Base-by-base conservation (phyloP, 64 coral and sea anemone species). In the Montipora foliosa region DNA sequence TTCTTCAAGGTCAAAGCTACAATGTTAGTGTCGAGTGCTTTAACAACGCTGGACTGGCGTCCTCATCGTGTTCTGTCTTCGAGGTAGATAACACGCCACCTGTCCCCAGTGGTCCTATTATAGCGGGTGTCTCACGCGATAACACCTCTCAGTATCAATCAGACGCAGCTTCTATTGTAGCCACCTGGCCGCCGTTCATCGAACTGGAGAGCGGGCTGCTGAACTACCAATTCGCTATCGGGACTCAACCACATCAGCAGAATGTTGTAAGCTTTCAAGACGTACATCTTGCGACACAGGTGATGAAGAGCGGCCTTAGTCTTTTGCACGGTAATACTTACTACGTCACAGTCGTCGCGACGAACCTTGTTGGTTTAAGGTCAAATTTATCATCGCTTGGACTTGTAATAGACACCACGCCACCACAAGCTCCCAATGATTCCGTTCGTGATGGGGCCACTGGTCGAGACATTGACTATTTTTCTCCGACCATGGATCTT, bases 351-450 rank as follows among this genome's bases (percentile, higher is more conserved):
- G 78, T 96, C 11, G 68, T 80, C 22, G 95, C 71, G 79, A 93
- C 24, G 19, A 96, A 96, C 59, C 46, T 79, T 11, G 95, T 85
- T 9, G 95, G 95, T 44, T 74, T 93, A 13, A 96, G 87, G 8
- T 57, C 46, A 58, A 78, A 69, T 13, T 68, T 29, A 44, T 89
- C 85, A 3, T 89, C 90, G 3, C 59, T 51, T 75, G 62, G 19
- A 53, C 22, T 96, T 6, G 55, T 80, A 44, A 93, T 96, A 46
- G 95, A 96, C 58, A 83, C 90, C 4, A 96, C 95, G 12, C 83
- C 90, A 57, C 83, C 94, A 49, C 64, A 61, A 8, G 89, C 89
- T 62, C 49, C 11, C 1, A 87, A 95, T 29, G 52, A 24, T 16
- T 87, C 75, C 24, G 44, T 95, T 49, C 67, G 80, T 10, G 90